Percentiles rank a stretch among this genome's conserved stretches.
Conservation (phyloP, 2,888 invertebrate species). For the Brachynemurus nebulosus region DNA sequence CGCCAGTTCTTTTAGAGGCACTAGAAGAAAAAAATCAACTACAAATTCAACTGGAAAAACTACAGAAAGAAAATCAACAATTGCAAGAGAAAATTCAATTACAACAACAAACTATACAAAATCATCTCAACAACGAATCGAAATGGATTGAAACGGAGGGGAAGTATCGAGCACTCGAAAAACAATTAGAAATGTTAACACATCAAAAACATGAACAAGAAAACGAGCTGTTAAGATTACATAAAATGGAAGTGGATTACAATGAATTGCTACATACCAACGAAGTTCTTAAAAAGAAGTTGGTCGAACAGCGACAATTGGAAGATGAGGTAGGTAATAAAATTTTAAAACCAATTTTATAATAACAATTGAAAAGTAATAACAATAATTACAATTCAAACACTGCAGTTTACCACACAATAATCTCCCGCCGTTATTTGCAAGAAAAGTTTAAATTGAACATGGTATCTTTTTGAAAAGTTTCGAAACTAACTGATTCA, state of each 20-base stretch:
- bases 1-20: no score
- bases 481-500: no score
- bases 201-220: neutral
- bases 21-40: neutral
- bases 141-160: neutral
- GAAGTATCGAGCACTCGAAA: neutral
- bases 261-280: neutral
- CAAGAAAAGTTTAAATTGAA: no score
- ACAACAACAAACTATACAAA: neutral
- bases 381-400: no score
- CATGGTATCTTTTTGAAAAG: no score
- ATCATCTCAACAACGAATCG: neutral
- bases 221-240: neutral
- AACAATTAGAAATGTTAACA: neutral
- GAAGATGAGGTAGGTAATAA: slow-evolving; percentile 1
- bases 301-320: neutral
- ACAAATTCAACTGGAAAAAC: neutral
- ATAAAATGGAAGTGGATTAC: neutral
- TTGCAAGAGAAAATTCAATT: neutral
- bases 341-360: no score
- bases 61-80: neutral
- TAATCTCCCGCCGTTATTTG: no score
- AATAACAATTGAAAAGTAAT: no score
- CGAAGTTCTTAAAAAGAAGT: neutral
- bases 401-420: no score